A percentile compares a stretch with the other conserved stretches of the same genome.
Evolutionary conservation across 2,888 invertebrate species (phyloP).

Genomic region (Drosophila quinaria): DNA sequence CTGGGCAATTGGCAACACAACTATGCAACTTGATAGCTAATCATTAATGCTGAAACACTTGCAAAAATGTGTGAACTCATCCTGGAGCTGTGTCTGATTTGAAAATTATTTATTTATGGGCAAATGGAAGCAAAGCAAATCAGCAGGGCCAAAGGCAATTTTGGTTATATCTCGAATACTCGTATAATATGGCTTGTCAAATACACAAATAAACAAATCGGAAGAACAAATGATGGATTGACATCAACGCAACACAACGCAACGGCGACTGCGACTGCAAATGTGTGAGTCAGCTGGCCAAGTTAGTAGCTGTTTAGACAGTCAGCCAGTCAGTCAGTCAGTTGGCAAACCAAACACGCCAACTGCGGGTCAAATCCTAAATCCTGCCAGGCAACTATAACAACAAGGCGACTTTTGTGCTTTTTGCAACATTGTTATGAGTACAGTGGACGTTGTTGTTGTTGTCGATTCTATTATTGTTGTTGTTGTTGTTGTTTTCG

Average conservation of each 20-base stretch:
- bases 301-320: constrained; percentile 34
- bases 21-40: constrained; percentile 41
- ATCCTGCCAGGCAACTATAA: constrained; percentile 61
- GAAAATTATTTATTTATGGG: constrained; percentile 80
- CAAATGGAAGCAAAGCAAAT: constrained; percentile 28
- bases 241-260: constrained; percentile 30
- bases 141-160: constrained; percentile 46
- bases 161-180: constrained; percentile 36
- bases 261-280: neutral
- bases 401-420: constrained; percentile 36
- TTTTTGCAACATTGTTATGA: constrained; percentile 44
- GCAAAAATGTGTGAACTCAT: constrained; percentile 32
- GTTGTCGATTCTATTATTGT: constrained; percentile 9
- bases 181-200: constrained; percentile 56
- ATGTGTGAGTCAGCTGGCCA: constrained; percentile 13
- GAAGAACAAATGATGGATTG: constrained; percentile 76
- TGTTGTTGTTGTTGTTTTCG: constrained; percentile 36
- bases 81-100: constrained; percentile 64
- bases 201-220: constrained; percentile 63
- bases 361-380: constrained; percentile 58
- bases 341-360: constrained; percentile 48
- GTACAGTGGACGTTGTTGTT: constrained; percentile 23
- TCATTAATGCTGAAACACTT: constrained; percentile 54
- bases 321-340: constrained; percentile 36
- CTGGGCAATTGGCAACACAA: constrained; percentile 28